Evolutionary conservation across 2,797 vertebrate species (phyloP).

Genomic region (Coranthus polyacanthus): DNA sequence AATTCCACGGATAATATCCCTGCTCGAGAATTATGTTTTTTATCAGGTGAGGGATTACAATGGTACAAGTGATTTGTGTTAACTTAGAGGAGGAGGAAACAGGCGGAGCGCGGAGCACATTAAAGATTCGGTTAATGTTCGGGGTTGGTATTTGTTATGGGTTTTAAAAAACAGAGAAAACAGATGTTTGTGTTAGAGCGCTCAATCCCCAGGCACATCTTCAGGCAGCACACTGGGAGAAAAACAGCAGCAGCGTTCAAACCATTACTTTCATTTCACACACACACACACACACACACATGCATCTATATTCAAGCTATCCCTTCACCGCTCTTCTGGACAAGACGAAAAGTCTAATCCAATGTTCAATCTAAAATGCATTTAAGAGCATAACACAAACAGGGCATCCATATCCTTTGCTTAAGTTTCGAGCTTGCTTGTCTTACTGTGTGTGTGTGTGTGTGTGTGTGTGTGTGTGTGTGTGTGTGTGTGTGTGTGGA

Average conservation of each 20-base stretch:
- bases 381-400: conserved; percentile 26
- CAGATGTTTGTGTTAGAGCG: conserved; percentile 76
- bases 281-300: conserved; percentile 17
- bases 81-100: conserved; percentile 41
- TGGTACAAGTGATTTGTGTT: conserved; percentile 56
- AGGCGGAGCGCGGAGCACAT: conserved; percentile 22
- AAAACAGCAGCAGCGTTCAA: conserved; percentile 46
- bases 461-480: conserved; percentile 8
- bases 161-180: conserved; percentile 58
- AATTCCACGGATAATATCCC: conserved; percentile 59
- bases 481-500: neutral
- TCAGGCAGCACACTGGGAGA: conserved; percentile 36
- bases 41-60: conserved; percentile 67
- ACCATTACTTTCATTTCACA: conserved; percentile 39
- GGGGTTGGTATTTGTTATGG: conserved; percentile 51
- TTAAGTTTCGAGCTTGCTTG: conserved; percentile 13
- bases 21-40: conserved; percentile 47
- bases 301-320: conserved; percentile 8
- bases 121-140: conserved; percentile 59
- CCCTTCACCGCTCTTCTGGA: conserved; percentile 20
- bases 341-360: conserved; percentile 15
- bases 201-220: conserved; percentile 62
- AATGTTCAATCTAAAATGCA: conserved; percentile 12
- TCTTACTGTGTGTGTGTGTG: too few species aligned
- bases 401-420: neutral